phyloP scores from a whole-genome alignment of 2,888 invertebrate genomes.

The Orthonevra nobilis region DNA sequence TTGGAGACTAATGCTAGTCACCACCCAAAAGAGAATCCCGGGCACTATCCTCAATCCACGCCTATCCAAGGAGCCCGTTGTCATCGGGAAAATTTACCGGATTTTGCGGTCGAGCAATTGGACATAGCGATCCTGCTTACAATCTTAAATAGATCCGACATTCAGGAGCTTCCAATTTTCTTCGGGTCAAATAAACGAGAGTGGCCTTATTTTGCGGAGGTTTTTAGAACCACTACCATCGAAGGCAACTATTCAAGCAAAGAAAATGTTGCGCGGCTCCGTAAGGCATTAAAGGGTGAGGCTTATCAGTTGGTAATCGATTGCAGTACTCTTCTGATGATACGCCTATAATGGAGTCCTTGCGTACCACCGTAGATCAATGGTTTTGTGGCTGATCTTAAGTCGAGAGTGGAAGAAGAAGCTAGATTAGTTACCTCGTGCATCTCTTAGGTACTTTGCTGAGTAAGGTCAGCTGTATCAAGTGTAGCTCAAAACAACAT shows the following conservation, averaged over 20 bases:
- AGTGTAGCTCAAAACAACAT: background rate
- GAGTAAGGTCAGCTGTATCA: background rate
- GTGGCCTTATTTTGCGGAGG: slow-evolving; percentile 1
- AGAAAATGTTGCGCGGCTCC: background rate
- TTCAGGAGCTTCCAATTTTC: background rate
- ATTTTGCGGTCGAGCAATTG: background rate
- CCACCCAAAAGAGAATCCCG: background rate
- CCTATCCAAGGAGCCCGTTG: background rate
- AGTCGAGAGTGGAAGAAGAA: background rate
- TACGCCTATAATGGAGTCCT: slow-evolving; percentile 7
- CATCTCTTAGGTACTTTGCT: no score
- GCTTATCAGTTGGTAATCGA: background rate
- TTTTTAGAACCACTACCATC: background rate
- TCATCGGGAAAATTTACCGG: background rate
- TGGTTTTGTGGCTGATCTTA: slow-evolving; percentile 6
- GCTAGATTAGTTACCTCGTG: no score
- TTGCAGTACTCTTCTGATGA: background rate
- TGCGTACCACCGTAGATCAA: background rate
- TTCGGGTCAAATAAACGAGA: background rate
- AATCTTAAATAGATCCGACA: background rate
- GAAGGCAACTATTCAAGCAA: background rate
- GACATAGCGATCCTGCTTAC: no score
- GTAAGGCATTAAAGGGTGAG: no score
- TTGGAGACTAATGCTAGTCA: background rate
- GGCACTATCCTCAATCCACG: background rate